Conservation (phyloP, 2,888 invertebrate genomes). For the Microctonus hyperodae region DNA sequence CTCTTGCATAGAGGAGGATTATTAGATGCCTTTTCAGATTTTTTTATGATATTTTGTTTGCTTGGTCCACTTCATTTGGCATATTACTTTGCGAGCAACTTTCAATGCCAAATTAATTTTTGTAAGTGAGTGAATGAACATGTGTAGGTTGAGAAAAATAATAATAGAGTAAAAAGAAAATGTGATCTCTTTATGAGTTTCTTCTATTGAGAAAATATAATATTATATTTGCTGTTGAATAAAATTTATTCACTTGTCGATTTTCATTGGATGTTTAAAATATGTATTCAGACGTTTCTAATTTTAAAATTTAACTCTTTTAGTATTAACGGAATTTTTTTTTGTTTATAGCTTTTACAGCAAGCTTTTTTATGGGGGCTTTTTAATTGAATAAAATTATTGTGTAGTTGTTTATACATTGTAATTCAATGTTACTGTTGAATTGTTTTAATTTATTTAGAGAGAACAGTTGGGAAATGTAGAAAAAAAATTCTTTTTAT, state of each 20-base stretch:
- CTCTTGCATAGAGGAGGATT: background rate
- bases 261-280: background rate
- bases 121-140: background rate
- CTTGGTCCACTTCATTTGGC: background rate
- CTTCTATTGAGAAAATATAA: background rate
- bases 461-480: no score
- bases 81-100: background rate
- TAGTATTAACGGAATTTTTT: background rate
- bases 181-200: background rate
- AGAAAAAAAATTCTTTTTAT: background rate
- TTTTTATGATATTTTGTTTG: background rate
- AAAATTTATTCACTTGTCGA: background rate
- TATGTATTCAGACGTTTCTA: background rate
- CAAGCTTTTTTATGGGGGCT: slow-evolving; percentile 1
- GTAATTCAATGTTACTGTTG: background rate
- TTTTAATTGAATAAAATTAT: background rate
- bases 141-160: background rate
- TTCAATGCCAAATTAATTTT: background rate
- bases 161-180: background rate
- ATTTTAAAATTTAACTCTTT: background rate
- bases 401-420: background rate
- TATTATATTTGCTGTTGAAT: background rate
- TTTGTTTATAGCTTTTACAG: background rate
- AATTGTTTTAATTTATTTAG: no score
- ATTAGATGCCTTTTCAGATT: background rate